Evolutionary conservation across 2,888 invertebrate genomes (phyloP).

Genomic region (Papilio elwesi): DNA sequence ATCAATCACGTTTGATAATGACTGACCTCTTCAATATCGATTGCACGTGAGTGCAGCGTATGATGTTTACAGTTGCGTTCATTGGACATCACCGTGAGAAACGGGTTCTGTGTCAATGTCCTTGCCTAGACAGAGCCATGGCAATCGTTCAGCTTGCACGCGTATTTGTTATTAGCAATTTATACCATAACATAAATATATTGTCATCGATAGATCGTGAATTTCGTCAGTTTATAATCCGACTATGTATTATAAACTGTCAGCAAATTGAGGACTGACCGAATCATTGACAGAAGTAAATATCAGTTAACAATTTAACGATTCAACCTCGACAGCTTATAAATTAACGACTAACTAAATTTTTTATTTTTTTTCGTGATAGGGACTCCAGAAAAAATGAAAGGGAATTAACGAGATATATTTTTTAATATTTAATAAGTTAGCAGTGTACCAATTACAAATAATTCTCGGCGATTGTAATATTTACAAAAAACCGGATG

Average conservation of each 20-base stretch:
- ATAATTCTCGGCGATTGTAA: background rate
- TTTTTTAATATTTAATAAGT: background rate
- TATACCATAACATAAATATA: background rate
- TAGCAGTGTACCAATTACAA: background rate
- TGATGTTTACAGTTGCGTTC: background rate
- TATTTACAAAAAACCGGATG: conserved; percentile 3
- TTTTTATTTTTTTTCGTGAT: too few relatives aligned
- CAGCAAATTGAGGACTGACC: too few relatives aligned
- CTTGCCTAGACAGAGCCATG: background rate
- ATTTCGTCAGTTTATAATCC: background rate
- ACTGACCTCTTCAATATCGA: background rate
- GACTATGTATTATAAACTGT: too few relatives aligned
- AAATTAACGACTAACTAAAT: too few relatives aligned
- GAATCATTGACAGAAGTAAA: too few relatives aligned
- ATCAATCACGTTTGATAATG: background rate
- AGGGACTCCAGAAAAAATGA: too few relatives aligned
- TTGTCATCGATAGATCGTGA: background rate
- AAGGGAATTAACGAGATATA: too few relatives aligned
- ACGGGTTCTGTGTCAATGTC: conserved; percentile 6
- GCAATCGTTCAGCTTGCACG: background rate
- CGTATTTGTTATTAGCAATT: background rate
- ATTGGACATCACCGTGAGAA: background rate
- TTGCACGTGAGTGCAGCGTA: background rate
- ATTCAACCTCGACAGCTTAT: too few relatives aligned
- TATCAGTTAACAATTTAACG: too few relatives aligned